Evolutionary conservation across 2,113 vertebrate genomes (phyloP).

Genomic region (Notothenia coriiceps): DNA sequence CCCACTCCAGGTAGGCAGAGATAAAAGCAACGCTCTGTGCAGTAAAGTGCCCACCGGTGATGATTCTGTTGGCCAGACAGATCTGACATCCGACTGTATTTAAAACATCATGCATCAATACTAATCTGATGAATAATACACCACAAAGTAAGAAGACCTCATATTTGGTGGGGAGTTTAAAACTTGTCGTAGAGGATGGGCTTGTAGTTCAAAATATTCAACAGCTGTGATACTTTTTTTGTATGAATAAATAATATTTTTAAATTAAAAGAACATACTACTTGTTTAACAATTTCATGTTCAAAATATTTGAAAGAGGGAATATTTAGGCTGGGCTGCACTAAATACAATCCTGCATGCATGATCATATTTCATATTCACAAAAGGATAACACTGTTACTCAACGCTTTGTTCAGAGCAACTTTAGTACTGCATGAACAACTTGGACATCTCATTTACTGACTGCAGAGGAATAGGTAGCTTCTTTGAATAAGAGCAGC

Average conservation of each 20-base stretch:
- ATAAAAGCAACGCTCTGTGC: slow-evolving; percentile 49
- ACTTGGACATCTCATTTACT: not conserved
- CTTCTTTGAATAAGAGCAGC: not conserved
- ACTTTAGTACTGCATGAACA: not conserved
- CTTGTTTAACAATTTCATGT: not conserved
- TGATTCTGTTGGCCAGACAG: slow-evolving; percentile 23
- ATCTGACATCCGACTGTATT: slow-evolving; percentile 34
- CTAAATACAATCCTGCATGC: not conserved
- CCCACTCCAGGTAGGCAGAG: slow-evolving; percentile 38
- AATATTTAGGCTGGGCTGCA: not conserved
- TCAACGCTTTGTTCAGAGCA: not conserved
- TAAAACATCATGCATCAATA: slow-evolving; percentile 35
- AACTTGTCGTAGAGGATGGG: slow-evolving; percentile 3
- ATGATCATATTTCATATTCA: not conserved
- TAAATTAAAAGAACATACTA: not conserved
- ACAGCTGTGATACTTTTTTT: not conserved
- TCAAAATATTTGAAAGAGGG: not conserved
- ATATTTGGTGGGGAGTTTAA: slow-evolving; percentile 20
- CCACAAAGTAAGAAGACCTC: slow-evolving; percentile 11
- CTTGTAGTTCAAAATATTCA: not conserved
- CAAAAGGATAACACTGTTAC: not conserved
- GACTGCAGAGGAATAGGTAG: not conserved
- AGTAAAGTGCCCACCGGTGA: slow-evolving; percentile 1
- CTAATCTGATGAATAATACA: slow-evolving; percentile 44
- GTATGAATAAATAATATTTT: no score